Evolutionary conservation across 2,888 invertebrate species (phyloP).

Genomic region (Drosophila anceps): DNA sequence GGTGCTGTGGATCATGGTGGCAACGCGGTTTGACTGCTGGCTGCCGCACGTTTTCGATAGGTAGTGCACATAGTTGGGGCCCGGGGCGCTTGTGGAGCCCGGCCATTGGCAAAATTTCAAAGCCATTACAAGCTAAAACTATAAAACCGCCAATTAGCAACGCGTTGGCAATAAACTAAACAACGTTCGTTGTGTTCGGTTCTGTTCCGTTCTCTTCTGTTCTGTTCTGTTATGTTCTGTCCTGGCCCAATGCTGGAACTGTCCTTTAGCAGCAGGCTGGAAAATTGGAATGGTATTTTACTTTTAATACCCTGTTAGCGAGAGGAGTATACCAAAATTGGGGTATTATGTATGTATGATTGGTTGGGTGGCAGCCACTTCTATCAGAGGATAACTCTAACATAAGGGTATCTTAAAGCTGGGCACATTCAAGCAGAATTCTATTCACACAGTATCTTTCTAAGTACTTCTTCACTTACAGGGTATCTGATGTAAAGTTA

Average conservation of each 20-base stretch:
- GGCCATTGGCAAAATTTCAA: slow-evolving; percentile 57
- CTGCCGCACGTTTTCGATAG: slow-evolving; percentile 33
- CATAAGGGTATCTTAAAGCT: neutral
- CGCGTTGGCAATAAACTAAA: slow-evolving; percentile 74
- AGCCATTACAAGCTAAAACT: slow-evolving; percentile 73
- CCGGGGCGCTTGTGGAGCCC: neutral
- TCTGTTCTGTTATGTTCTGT: too few relatives aligned
- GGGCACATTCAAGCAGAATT: neutral
- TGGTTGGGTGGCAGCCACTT: too few relatives aligned
- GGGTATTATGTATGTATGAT: too few relatives aligned
- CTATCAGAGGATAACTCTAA: neutral
- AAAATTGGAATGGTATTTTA: slow-evolving; percentile 42
- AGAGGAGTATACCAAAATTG: rapidly evolving
- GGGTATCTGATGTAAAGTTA: neutral
- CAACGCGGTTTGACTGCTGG: slow-evolving; percentile 52
- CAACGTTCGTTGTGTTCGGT: slow-evolving; percentile 36
- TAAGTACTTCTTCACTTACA: neutral
- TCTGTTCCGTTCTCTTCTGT: neutral
- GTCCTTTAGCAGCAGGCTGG: slow-evolving; percentile 22
- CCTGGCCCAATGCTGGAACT: slow-evolving; percentile 20
- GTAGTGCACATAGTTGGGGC: neutral
- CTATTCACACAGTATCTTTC: too few relatives aligned
- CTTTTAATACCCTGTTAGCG: neutral
- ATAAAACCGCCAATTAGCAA: slow-evolving; percentile 80
- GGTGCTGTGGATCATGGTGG: slow-evolving; percentile 37